A percentile compares a stretch with the other conserved stretches of the same genome.
Evolutionary conservation across 2,113 vertebrate genomes (phyloP).

Genomic region (Cervus canadensis): DNA sequence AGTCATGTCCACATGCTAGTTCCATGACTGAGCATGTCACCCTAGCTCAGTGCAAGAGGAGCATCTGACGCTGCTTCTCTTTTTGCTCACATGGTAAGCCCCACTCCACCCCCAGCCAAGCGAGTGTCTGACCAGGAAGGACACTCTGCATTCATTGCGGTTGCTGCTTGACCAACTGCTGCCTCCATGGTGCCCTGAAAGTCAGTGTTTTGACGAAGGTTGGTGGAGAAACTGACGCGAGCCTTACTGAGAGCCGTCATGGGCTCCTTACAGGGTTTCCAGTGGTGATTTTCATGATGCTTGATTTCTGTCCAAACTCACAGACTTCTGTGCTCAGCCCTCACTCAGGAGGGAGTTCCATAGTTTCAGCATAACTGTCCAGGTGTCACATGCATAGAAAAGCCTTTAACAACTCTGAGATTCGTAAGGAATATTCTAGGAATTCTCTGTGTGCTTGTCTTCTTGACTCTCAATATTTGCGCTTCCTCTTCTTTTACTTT

Average conservation of each 20-base stretch:
- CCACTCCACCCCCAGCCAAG: no score
- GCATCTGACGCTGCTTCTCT: neutral
- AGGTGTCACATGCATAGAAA: no score
- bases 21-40: neutral
- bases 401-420: neutral
- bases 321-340: neutral
- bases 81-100: accelerated
- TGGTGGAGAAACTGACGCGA: neutral
- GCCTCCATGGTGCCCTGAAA: no score
- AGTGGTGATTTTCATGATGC: accelerated
- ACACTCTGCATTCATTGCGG: accelerated
- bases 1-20: neutral
- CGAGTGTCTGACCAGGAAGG: neutral
- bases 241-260: no score
- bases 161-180: neutral
- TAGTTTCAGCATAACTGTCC: neutral
- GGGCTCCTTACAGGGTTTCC: neutral
- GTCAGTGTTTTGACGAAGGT: accelerated
- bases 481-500: neutral
- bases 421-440: neutral
- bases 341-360: neutral
- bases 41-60: neutral
- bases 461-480: neutral
- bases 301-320: neutral
- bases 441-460: neutral